Conservation (phyloP, 2,888 invertebrate genomes). For the Tetranychus truncatus region DNA sequence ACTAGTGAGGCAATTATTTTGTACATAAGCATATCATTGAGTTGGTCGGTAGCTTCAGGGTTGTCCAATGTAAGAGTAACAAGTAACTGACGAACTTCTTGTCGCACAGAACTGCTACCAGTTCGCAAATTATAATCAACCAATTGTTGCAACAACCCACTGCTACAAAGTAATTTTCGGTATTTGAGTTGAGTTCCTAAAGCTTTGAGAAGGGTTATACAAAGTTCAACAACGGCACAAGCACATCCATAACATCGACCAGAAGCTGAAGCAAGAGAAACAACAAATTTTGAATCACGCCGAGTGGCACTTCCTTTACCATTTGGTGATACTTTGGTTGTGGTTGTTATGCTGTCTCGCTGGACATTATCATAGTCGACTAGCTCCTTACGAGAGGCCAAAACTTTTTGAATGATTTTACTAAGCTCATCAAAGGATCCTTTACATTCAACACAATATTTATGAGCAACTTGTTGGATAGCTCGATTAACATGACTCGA, state of each 20-base stretch:
- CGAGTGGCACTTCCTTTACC: slow-evolving; percentile 16
- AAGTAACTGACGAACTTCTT: slow-evolving; percentile 68
- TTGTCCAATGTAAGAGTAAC: slow-evolving; percentile 77
- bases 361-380: slow-evolving; percentile 63
- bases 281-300: slow-evolving; percentile 16
- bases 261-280: slow-evolving; percentile 18
- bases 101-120: slow-evolving; percentile 45
- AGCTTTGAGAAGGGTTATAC: slow-evolving; percentile 69
- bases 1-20: slow-evolving; percentile 46
- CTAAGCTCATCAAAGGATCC: slow-evolving; percentile 82
- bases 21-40: slow-evolving; percentile 60
- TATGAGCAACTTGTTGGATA: slow-evolving; percentile 79
- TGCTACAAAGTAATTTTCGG: slow-evolving; percentile 54
- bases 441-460: slow-evolving; percentile 85
- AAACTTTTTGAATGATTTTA: slow-evolving; percentile 42
- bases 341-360: slow-evolving; percentile 29
- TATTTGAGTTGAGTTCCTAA: slow-evolving; percentile 60
- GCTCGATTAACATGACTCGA: slow-evolving; percentile 59
- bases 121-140: slow-evolving; percentile 70
- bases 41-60: slow-evolving; percentile 55
- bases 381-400: slow-evolving; percentile 72
- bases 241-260: slow-evolving; percentile 42
- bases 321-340: slow-evolving; percentile 25
- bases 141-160: slow-evolving; percentile 69
- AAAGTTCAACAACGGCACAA: slow-evolving; percentile 77